Base-by-base conservation (phyloP, 2,113 vertebrate species). In the Nesoenas mayeri region DNA sequence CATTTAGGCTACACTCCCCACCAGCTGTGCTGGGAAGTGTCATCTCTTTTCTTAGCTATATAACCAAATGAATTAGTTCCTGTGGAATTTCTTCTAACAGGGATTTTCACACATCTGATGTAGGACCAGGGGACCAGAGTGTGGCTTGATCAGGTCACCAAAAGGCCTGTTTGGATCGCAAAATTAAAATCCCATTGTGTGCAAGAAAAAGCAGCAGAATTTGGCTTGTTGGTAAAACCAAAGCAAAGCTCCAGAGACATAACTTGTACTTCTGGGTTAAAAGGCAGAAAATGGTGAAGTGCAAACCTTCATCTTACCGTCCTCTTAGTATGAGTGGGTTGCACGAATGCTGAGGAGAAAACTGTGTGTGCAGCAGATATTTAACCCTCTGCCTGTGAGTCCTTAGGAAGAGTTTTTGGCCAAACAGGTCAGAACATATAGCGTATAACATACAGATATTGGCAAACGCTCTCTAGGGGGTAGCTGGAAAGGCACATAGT, bases 11-110 rank as follows among this genome's bases (percentile, higher is more conserved):
- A 29, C n/a, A 44, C n/a, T 8, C 24, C 36, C 50, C 32, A 50
- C 40, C 0, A 0, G 4, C 8, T 3, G 0, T 22, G 14, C 25
- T 67, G 15, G 5, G 17, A 79, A 64, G 1, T 15, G 20, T 50
- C 19, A 34, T 28, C 14, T 34, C 9, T 58, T 79, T 75, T 20
- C 54, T 34, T 2, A 73, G 42, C 28, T 47, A 4, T 28, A 4
- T 5, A 36, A 47, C 11, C 42, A 87, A 89, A 74, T 2, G 5
- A 50, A 13, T 2, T 0, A 44, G 18, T 65, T 65, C 31, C 50
- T 57, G 36, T 16, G 58, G 34, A 12, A 25, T 73, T 62, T 34
- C 42, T 90, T 64, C 47, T 13, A 34, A 36, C 13, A 10, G 12
- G 5, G 21, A 24, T 10, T 32, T 42, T 85, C 56, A 53, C n/a